phyloP scores from a whole-genome alignment of 2,797 vertebrate genomes.

The Lutjanus argentimaculatus region DNA sequence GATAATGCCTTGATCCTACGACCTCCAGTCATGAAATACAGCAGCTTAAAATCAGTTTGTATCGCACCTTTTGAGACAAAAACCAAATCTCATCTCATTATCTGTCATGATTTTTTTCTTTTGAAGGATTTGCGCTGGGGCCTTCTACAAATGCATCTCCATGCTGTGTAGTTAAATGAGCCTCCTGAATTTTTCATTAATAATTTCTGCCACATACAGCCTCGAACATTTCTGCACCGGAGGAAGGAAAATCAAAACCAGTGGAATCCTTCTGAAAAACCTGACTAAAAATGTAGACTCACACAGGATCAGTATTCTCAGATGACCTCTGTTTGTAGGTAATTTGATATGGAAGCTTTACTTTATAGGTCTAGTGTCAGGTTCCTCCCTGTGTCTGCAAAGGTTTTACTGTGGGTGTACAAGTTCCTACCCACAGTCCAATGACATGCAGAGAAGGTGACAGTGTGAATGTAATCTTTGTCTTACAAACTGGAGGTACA shows the following conservation, averaged over 20 bases:
- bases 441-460: no score
- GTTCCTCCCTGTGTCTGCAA: background rate
- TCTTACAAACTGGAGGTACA: no score
- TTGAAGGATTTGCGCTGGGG: conserved; percentile 1
- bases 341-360: background rate
- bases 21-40: background rate
- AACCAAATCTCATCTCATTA: conserved; percentile 10
- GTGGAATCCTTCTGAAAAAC: background rate
- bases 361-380: background rate
- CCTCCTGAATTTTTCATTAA: conserved; percentile 42
- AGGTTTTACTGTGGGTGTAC: no score
- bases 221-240: conserved; percentile 5
- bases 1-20: no score
- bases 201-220: conserved; percentile 16
- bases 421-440: no score
- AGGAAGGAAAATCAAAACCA: background rate
- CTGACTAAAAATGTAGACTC: background rate
- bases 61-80: conserved; percentile 1
- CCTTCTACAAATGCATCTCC: conserved; percentile 20
- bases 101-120: background rate
- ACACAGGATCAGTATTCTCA: background rate
- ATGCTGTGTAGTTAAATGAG: conserved; percentile 37
- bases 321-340: background rate
- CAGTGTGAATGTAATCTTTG: no score
- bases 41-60: background rate